phyloP scores from a whole-genome alignment of 1,140 invertebrate species.

The Diorhabda carinulata region DNA sequence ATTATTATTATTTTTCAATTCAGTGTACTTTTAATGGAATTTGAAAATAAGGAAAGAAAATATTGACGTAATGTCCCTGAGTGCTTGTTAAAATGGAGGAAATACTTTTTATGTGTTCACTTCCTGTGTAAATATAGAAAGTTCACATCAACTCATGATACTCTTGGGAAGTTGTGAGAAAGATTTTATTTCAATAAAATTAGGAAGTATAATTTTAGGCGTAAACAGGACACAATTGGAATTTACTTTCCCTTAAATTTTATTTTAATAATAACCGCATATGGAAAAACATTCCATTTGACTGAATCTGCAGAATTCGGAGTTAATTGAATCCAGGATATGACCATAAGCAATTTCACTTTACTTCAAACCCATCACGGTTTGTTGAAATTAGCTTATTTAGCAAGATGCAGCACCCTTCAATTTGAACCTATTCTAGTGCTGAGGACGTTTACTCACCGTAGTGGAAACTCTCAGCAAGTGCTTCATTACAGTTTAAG shows the following conservation, averaged over 20 bases:
- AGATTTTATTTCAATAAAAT: too few species aligned
- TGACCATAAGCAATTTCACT: background rate
- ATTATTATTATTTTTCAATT: too few species aligned
- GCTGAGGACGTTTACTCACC: conserved; percentile 1
- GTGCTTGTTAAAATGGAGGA: background rate
- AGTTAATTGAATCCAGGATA: too few species aligned
- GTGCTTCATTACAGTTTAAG: background rate
- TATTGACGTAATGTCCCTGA: background rate
- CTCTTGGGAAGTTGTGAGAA: too few species aligned
- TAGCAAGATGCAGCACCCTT: background rate
- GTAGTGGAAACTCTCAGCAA: conserved; percentile 1
- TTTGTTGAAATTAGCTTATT: background rate
- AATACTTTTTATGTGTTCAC: background rate
- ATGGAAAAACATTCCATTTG: too few species aligned
- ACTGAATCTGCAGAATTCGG: too few species aligned
- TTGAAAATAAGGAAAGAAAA: background rate
- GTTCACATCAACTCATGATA: too few species aligned
- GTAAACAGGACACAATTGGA: too few species aligned
- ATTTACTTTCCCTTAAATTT: too few species aligned
- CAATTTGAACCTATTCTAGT: background rate
- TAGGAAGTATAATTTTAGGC: too few species aligned
- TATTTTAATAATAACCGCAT: too few species aligned
- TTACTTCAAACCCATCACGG: background rate
- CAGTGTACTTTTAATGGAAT: background rate
- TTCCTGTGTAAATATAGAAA: background rate